Conservation (phyloP, 2,113 vertebrate genomes). For the Oceanodroma tethys region DNA sequence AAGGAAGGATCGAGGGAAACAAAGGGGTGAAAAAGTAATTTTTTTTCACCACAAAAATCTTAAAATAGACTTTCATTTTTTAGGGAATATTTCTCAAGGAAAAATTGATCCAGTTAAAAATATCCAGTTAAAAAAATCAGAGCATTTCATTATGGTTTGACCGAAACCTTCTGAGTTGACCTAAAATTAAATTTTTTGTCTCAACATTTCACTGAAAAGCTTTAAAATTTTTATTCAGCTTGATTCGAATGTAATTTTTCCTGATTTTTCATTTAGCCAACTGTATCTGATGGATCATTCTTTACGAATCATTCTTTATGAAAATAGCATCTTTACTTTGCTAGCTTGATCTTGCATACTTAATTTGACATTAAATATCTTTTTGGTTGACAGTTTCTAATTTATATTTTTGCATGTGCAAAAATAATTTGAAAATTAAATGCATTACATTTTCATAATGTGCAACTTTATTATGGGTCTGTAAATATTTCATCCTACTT, state of each 20-base stretch:
- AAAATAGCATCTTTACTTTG: neutral
- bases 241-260: neutral
- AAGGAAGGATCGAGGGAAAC: neutral
- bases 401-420: neutral
- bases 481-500: constrained; percentile 30
- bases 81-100: neutral
- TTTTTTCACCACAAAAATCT: neutral
- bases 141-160: neutral
- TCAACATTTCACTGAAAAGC: neutral
- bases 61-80: neutral
- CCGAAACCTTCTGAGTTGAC: neutral
- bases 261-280: neutral
- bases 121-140: neutral
- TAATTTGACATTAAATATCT: neutral
- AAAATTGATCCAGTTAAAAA: neutral
- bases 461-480: neutral
- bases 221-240: neutral
- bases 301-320: neutral
- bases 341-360: neutral
- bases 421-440: constrained; percentile 3
- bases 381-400: neutral
- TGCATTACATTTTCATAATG: neutral
- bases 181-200: neutral
- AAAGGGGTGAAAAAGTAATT: neutral
- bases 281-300: neutral